Percentiles rank a stretch among this genome's conserved stretches.
Evolutionary conservation across 2,797 vertebrate genomes (phyloP).

Genomic region (Florisuga fusca): DNA sequence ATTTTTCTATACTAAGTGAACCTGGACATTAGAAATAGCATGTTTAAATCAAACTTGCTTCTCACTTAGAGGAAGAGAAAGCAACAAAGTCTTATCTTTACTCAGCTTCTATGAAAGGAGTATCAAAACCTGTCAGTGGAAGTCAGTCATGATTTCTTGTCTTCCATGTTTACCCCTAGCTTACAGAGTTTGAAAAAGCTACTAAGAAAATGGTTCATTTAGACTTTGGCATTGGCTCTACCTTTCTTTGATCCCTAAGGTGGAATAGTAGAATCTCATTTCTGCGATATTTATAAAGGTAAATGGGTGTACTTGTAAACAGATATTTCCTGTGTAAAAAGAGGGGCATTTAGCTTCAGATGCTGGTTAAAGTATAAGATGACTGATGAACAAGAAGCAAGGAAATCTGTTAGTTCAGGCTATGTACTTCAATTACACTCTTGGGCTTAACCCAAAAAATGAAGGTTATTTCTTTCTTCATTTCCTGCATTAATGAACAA

Average conservation of each 20-base stretch:
- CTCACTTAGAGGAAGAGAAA: not conserved
- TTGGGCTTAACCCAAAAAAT: not conserved
- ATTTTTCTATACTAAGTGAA: not conserved
- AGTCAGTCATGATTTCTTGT: not conserved
- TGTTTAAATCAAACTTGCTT: not conserved
- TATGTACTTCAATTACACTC: not conserved
- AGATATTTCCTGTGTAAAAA: constrained; percentile 1
- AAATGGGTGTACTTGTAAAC: not conserved
- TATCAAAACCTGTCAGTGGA: not conserved
- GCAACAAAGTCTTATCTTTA: not conserved
- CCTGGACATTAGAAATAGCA: not conserved
- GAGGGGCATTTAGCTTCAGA: not conserved
- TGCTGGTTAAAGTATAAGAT: not conserved
- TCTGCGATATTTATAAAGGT: constrained; percentile 5
- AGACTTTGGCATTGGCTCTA: not conserved
- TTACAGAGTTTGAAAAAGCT: not conserved
- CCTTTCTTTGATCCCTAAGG: not conserved
- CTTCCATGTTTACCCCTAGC: not conserved
- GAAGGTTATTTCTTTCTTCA: not conserved
- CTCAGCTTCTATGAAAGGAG: not conserved
- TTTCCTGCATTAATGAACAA: not conserved
- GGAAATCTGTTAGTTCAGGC: not conserved
- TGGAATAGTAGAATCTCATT: not conserved
- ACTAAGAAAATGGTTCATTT: not conserved
- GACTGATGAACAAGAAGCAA: not conserved